Percentiles rank a stretch among this genome's conserved stretches.
phyloP scores from a whole-genome alignment of 2,797 vertebrate species.

The Linurgus olivaceus region DNA sequence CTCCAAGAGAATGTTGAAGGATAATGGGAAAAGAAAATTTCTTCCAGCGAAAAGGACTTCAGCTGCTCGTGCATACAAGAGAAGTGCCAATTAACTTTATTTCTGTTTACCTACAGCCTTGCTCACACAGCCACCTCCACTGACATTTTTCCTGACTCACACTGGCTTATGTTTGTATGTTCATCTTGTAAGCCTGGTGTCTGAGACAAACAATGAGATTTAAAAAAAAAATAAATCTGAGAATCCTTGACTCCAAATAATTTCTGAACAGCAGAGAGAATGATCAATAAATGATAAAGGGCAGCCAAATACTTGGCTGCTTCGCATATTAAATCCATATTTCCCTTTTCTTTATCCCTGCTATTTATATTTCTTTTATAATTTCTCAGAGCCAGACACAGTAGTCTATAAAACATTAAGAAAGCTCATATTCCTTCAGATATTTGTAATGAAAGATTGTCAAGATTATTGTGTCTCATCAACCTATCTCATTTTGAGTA shows the following conservation, averaged over 20 bases:
- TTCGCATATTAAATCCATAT: not conserved
- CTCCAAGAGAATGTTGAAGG: constrained; percentile 51
- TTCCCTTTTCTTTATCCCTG: not conserved
- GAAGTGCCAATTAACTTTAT: constrained; percentile 65
- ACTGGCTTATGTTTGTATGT: constrained; percentile 10
- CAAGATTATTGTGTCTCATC: not conserved
- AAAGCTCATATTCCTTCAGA: not conserved
- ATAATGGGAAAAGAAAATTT: constrained; percentile 64
- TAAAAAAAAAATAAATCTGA: not conserved
- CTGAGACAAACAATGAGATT: not conserved
- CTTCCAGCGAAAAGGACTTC: constrained; percentile 26
- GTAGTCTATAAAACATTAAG: not conserved
- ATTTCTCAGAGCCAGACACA: not conserved
- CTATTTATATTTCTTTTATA: not conserved
- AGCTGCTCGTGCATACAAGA: constrained; percentile 38
- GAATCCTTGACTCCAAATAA: not conserved
- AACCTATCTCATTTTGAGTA: not conserved
- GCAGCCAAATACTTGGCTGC: not conserved
- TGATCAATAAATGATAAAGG: not conserved
- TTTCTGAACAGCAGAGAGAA: not conserved
- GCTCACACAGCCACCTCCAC: constrained; percentile 46
- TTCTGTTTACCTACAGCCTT: constrained; percentile 65
- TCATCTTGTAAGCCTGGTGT: not conserved
- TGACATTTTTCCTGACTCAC: constrained; percentile 58
- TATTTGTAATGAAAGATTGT: not conserved